Percentiles rank a stretch among this genome's conserved stretches.
These are phyloP conservation scores for Tachina lurida DNA, from an alignment of 2,888 invertebrate species.

Conservation along the genomic window DNA sequence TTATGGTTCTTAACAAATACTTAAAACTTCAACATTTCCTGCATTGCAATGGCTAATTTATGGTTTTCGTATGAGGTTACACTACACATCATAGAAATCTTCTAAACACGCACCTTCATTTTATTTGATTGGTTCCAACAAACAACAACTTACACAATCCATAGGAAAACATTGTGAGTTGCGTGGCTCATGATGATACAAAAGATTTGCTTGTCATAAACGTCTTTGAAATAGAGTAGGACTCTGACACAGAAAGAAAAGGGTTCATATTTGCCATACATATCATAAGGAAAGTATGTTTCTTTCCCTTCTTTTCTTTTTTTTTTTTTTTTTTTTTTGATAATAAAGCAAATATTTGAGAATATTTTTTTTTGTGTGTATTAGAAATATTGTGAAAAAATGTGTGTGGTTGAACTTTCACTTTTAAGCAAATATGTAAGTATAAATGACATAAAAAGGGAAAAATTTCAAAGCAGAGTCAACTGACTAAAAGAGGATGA, in stretches of 20 bases:
- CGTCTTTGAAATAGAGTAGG: constrained; percentile 20
- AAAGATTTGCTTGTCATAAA: constrained; percentile 32
- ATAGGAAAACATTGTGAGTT: constrained; percentile 6
- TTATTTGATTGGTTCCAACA: background rate
- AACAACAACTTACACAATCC: constrained; percentile 13
- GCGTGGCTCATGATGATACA: constrained; percentile 1
- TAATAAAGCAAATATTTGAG: constrained; percentile 26
- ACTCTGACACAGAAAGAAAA: constrained; percentile 20
- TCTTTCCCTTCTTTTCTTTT: background rate
- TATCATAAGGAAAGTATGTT: background rate
- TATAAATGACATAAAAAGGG: background rate
- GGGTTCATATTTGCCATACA: constrained; percentile 27
- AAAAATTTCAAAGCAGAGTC: background rate
- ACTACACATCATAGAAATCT: background rate
- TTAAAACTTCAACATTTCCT: background rate
- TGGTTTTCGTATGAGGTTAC: background rate
- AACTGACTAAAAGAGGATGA: background rate
- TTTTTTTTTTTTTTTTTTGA: background rate
- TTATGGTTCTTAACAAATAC: background rate
- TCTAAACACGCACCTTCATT: background rate
- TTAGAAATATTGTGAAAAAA: background rate
- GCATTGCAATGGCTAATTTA: background rate
- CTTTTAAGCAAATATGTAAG: background rate
- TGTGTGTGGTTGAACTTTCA: background rate
- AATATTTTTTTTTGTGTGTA: background rate